Conservation (phyloP, 2,888 invertebrate species). For the Chalcosyrphus nemorum region DNA sequence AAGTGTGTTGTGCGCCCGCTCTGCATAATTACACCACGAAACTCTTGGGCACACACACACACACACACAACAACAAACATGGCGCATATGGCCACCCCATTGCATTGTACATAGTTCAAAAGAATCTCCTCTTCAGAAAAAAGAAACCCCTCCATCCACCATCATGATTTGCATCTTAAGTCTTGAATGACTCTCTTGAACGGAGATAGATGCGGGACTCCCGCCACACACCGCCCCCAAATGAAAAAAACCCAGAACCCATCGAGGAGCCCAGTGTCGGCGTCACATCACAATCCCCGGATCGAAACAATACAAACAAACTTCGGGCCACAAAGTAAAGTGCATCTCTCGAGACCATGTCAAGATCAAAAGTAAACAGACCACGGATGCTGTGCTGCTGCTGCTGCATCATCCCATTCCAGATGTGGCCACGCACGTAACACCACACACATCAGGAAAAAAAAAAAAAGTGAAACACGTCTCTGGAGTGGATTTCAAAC, state of each 20-base stretch:
- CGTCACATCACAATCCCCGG: conserved; percentile 49
- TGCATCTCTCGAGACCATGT: conserved; percentile 72
- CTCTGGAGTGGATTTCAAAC: conserved; percentile 70
- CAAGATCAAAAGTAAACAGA: conserved; percentile 69
- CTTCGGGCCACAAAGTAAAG: conserved; percentile 59
- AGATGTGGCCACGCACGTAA: conserved; percentile 53
- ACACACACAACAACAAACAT: conserved; percentile 15
- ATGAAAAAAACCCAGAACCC: not conserved
- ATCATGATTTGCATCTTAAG: conserved; percentile 70
- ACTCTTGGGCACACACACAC: not conserved
- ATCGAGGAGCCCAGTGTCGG: conserved; percentile 33
- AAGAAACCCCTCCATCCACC: conserved; percentile 34
- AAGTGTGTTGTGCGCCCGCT: conserved; percentile 66
- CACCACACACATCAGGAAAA: too few species aligned
- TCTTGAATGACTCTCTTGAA: conserved; percentile 38
- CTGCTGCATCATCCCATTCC: conserved; percentile 26
- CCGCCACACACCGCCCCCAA: conserved; percentile 53
- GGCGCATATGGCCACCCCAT: conserved; percentile 29
- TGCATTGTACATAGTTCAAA: conserved; percentile 1
- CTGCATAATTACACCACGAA: conserved; percentile 62
- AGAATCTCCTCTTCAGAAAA: conserved; percentile 45
- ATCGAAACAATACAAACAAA: conserved; percentile 60
- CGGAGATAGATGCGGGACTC: conserved; percentile 39
- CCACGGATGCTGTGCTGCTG: conserved; percentile 31
- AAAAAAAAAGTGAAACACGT: conserved; percentile 71